Percentiles rank a stretch among this genome's conserved stretches.
Conservation (phyloP, 2,888 invertebrate genomes). For the Gibbula magus region DNA sequence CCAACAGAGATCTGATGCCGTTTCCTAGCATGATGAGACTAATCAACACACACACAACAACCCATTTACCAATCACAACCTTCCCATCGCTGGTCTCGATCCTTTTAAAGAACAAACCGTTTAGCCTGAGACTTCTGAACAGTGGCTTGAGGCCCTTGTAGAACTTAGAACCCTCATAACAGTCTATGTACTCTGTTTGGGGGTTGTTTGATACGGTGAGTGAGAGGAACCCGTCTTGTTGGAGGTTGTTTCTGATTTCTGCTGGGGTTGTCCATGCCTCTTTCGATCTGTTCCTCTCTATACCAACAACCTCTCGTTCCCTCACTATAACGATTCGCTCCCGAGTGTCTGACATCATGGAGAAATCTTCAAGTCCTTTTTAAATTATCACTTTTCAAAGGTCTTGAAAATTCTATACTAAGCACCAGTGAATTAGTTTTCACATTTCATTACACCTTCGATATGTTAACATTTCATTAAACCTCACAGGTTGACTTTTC, state of each 20-base stretch:
- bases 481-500: no score
- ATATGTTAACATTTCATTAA: no score
- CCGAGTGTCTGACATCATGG: neutral
- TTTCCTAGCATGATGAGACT: conserved; percentile 36
- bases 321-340: neutral
- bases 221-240: neutral
- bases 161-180: neutral
- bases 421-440: no score
- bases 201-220: neutral
- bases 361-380: no score
- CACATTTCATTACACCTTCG: no score
- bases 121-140: conserved; percentile 40
- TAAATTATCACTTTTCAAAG: no score
- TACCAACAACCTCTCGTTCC: neutral
- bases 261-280: neutral
- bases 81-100: conserved; percentile 16
- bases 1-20: conserved; percentile 41
- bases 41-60: conserved; percentile 39
- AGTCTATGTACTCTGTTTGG: neutral
- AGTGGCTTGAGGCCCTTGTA: conserved; percentile 35
- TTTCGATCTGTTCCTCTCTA: neutral
- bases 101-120: conserved; percentile 43
- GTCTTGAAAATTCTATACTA: no score
- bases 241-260: neutral
- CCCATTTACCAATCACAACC: conserved; percentile 30